A percentile compares a stretch with the other conserved stretches of the same genome.
Conservation (phyloP, 2,797 vertebrate genomes). For the Hippocampus kuda region DNA sequence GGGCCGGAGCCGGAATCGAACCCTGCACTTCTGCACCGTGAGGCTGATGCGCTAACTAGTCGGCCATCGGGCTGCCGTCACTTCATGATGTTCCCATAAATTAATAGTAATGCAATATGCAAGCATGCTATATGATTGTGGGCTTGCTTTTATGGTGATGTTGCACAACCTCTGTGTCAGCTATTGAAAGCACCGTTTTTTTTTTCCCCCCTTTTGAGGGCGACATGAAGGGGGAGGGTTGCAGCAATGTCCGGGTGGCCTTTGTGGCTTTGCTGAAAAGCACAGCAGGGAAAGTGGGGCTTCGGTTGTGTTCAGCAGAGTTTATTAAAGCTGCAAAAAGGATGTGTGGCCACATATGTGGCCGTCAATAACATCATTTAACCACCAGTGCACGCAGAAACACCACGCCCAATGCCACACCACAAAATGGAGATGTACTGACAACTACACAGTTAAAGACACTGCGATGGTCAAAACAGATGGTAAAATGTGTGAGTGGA, state of each 20-base stretch:
- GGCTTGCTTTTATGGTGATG: not conserved
- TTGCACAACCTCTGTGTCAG: conserved; percentile 1
- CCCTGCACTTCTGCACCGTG: too few species aligned
- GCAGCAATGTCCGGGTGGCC: conserved; percentile 27
- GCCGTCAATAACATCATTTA: conserved; percentile 59
- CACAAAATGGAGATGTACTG: conserved; percentile 15
- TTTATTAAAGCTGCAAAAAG: conserved; percentile 65
- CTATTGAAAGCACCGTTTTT: conserved; percentile 7
- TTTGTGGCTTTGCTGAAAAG: conserved; percentile 57
- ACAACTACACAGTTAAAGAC: conserved; percentile 13
- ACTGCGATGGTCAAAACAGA: conserved; percentile 36
- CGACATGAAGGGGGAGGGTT: conserved; percentile 14
- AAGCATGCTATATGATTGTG: not conserved
- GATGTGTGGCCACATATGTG: conserved; percentile 61
- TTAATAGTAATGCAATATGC: not conserved
- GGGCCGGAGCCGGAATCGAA: too few species aligned
- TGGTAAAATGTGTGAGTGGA: conserved; percentile 38
- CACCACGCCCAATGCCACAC: conserved; percentile 35
- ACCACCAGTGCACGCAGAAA: conserved; percentile 31
- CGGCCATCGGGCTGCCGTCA: too few species aligned
- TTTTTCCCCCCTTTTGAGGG: not conserved
- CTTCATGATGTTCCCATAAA: not conserved
- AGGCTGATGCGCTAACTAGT: too few species aligned
- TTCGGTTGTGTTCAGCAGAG: conserved; percentile 38
- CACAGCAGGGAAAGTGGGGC: conserved; percentile 48